These are phyloP conservation scores for Myioborus miniatus DNA, from an alignment of 2,797 vertebrate species.

Conservation along the genomic window DNA sequence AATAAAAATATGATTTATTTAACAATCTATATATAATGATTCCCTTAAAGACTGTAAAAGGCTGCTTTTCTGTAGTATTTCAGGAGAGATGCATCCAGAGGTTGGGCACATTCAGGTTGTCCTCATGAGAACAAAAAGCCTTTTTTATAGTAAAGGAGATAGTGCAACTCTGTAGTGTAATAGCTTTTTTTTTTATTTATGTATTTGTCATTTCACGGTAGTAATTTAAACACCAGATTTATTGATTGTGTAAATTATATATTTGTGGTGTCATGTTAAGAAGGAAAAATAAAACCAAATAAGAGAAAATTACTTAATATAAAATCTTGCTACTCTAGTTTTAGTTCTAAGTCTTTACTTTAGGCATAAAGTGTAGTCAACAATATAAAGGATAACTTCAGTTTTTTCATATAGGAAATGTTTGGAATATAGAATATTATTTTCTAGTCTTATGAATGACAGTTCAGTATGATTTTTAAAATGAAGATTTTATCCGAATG, in stretches of 20 bases:
- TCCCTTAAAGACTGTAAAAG: background rate
- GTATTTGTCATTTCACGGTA: background rate
- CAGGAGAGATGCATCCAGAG: background rate
- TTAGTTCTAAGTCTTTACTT: background rate
- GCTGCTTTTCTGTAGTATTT: background rate
- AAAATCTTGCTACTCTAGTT: background rate
- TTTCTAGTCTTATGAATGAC: background rate
- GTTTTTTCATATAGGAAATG: background rate
- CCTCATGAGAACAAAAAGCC: background rate
- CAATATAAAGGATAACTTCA: background rate
- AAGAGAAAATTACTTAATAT: background rate
- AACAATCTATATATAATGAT: background rate
- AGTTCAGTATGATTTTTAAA: background rate
- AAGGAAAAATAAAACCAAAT: background rate
- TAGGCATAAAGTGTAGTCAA: background rate
- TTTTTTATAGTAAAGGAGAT: background rate
- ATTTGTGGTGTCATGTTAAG: background rate
- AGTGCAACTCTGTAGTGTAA: background rate
- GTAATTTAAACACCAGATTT: background rate
- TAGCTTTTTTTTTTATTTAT: background rate
- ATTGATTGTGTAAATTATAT: background rate
- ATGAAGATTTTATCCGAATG: background rate
- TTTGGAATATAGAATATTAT: background rate
- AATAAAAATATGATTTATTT: background rate
- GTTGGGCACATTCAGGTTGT: background rate